These are phyloP conservation scores for Carpatolechia fugitivella DNA, from an alignment of 2,888 invertebrate genomes.

Conservation along the genomic window DNA sequence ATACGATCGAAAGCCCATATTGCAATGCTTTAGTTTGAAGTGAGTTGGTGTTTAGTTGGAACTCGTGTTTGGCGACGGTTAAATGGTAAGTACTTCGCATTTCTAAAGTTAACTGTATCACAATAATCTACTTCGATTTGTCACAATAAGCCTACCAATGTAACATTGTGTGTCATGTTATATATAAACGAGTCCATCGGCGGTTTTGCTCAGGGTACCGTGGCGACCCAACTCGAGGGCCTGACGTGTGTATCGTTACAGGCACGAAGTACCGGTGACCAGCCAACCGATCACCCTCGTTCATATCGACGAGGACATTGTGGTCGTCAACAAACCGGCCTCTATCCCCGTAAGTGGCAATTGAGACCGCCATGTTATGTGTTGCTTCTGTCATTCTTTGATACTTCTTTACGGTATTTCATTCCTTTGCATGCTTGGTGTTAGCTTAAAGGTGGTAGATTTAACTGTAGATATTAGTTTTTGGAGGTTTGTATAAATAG, in stretches of 20 bases:
- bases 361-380: conserved; percentile 86
- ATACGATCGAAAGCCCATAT: too few species aligned
- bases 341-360: conserved; percentile 99
- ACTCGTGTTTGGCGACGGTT: too few species aligned
- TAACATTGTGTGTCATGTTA: conserved; percentile 4
- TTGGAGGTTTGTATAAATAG: conserved; percentile 13
- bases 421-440: conserved; percentile 34
- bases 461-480: background rate
- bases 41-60: too few species aligned
- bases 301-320: conserved; percentile 98
- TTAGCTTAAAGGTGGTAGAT: conserved; percentile 18
- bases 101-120: too few species aligned
- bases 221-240: conserved; percentile 38
- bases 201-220: conserved; percentile 45
- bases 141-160: background rate
- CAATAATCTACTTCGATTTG: too few species aligned
- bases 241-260: conserved; percentile 81
- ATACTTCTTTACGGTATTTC: conserved; percentile 26
- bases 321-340: conserved; percentile 99
- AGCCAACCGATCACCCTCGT: conserved; percentile 98
- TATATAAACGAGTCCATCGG: background rate
- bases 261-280: conserved; percentile 99
- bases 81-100: too few species aligned
- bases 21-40: too few species aligned
- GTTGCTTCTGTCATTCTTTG: conserved; percentile 85